Conservation (phyloP, 2,888 invertebrate species). For the Corythucha ciliata region DNA sequence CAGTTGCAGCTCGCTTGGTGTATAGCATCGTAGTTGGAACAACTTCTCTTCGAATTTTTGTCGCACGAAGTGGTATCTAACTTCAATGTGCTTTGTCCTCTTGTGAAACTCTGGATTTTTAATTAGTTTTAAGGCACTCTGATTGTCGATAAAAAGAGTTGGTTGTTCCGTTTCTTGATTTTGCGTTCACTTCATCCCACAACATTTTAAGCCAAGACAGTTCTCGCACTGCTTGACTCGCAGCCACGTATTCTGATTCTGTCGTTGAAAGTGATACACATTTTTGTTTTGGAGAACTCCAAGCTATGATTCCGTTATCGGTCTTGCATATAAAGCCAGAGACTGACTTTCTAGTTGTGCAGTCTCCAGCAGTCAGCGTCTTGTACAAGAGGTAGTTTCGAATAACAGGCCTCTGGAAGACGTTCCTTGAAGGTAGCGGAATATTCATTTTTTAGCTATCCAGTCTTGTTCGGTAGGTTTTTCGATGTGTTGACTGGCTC, state of each 20-base stretch:
- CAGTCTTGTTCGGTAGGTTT: not conserved
- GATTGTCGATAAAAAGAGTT: not conserved
- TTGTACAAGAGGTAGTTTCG: no score
- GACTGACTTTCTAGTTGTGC: constrained; percentile 30
- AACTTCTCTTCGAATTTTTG: no score
- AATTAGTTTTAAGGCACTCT: not conserved
- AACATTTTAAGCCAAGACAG: constrained; percentile 33
- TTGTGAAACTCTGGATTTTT: not conserved
- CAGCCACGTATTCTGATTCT: constrained; percentile 24
- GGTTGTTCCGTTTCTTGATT: not conserved
- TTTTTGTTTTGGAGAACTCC: not conserved
- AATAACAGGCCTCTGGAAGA: no score
- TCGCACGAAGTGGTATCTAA: not conserved
- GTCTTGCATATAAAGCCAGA: constrained; percentile 15
- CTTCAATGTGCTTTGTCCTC: not conserved
- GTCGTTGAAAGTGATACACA: constrained; percentile 6
- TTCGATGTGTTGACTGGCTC: constrained; percentile 10
- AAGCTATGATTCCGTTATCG: not conserved
- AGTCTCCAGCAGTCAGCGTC: constrained; percentile 33
- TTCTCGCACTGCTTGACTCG: constrained; percentile 34
- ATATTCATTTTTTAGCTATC: not conserved
- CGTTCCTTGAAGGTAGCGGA: not conserved
- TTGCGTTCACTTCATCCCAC: not conserved
- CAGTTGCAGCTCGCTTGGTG: no score
- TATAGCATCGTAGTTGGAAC: no score